Evolutionary conservation across 2,797 vertebrate genomes (phyloP).

Genomic region (Chanos chanos): DNA sequence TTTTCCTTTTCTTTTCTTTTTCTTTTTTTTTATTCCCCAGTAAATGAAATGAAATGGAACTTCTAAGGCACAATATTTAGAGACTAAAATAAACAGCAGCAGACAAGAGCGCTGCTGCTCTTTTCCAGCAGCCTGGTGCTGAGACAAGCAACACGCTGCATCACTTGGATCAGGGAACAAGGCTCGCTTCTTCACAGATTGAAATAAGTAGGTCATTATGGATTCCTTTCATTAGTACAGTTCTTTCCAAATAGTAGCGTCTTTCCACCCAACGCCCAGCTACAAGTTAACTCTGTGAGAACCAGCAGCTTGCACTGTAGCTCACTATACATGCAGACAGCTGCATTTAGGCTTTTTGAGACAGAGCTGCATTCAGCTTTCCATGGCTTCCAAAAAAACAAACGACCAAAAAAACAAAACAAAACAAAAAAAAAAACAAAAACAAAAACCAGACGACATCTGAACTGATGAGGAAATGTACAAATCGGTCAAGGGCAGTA

Average conservation of each 20-base stretch:
- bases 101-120: no score
- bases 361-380: background rate
- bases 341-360: no score
- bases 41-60: no score
- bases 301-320: background rate
- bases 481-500: no score
- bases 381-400: background rate
- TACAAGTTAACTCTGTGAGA: conserved; percentile 48
- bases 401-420: background rate
- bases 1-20: no score
- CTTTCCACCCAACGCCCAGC: conserved; percentile 68
- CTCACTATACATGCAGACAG: no score
- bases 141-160: conserved; percentile 50
- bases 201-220: conserved; percentile 69
- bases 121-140: conserved; percentile 17
- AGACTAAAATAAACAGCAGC: no score
- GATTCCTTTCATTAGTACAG: conserved; percentile 72
- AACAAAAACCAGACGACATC: no score
- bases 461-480: no score
- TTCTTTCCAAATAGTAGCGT: conserved; percentile 66
- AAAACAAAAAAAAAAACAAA: no score
- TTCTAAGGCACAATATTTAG: no score
- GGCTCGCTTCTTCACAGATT: conserved; percentile 60
- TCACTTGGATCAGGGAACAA: conserved; percentile 61
- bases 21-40: no score